Percentiles rank a stretch among this genome's conserved stretches.
These are phyloP conservation scores for Panthera tigris DNA, from an alignment of 2,113 vertebrate genomes.

Conservation along the genomic window DNA sequence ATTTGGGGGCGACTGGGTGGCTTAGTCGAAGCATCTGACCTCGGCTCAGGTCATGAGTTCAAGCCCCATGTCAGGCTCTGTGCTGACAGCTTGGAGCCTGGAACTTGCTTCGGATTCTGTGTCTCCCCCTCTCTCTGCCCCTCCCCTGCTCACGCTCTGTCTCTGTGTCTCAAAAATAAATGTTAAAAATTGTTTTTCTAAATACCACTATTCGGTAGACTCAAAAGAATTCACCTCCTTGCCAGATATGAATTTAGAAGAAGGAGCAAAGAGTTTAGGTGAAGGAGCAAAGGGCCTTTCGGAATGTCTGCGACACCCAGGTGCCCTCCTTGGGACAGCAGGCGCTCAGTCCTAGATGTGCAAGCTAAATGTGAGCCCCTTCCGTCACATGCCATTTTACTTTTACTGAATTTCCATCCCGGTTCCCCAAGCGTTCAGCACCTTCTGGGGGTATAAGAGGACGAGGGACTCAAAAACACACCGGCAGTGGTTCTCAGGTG, in stretches of 20 bases:
- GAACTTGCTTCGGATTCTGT: too few species aligned
- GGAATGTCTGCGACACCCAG: neutral
- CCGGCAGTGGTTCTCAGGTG: rapidly evolving
- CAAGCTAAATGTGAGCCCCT: rapidly evolving
- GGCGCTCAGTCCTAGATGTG: rapidly evolving
- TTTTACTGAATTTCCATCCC: neutral
- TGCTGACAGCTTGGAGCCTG: too few species aligned
- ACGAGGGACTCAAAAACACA: neutral
- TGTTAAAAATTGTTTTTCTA: too few species aligned
- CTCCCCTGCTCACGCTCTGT: too few species aligned
- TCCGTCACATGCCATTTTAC: rapidly evolving
- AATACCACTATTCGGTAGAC: neutral
- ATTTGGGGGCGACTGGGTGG: neutral
- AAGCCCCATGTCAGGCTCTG: too few species aligned
- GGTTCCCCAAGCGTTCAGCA: too few species aligned
- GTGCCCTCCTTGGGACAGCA: neutral
- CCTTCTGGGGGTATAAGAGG: neutral
- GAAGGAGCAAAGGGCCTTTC: neutral
- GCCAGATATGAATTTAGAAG: neutral
- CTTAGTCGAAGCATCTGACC: too few species aligned
- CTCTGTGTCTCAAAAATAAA: too few species aligned
- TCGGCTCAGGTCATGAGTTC: too few species aligned
- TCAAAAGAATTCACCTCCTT: neutral
- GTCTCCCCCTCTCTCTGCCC: too few species aligned
- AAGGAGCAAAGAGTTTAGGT: neutral